Evolutionary conservation across 1,140 invertebrate genomes (phyloP), one percentile per base, ranked within the genome.

Genomic region (Drosophila pseudoananassae): DNA sequence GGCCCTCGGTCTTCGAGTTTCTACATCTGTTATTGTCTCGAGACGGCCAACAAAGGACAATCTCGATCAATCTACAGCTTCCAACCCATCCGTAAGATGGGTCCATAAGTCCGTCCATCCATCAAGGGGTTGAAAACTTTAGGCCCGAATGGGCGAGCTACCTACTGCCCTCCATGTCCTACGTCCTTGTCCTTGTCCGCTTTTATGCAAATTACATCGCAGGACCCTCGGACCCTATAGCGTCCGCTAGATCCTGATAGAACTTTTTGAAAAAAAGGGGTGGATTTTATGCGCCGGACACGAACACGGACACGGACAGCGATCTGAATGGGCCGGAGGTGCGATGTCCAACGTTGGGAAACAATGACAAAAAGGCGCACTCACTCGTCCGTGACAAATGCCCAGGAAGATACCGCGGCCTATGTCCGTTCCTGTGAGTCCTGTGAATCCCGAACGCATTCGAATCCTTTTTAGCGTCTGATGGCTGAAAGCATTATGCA

Each of bases 401-500:
- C 51, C 54, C 52, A 75, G 57, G 64, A 55, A 33, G 20, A 70
- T 20, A 25, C 17, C 14, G 27, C 40, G 15, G 17, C 23, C 57
- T 20, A 29, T 29, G 25, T 60, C 50, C 58, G 52, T 20, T 36
- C 29, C 38, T 53, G 64, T 40, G 38, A 14, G 10, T 60, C 65
- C 51, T 82, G 83, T 88, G 78, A 88, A 66, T 78, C 59, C 79
- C 68, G 66, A 82, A 68, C 29, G 71, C 61, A 79, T 82, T 63
- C 29, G 77, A 76, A 79, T 82, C 74, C 78, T 56, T 82, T 65
- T 64, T 46, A 68, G 76, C 43, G 72, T 43, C 55, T 71, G 46
- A 33, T 76, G 69, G 83, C 79, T 88, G 83, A 87, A 87, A 87
- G 83, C 84, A 87, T 87, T 87, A 87, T 87, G 83, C 83, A 87